phyloP scores from a whole-genome alignment of 2,113 vertebrate genomes.

The Meriones unguiculatus region DNA sequence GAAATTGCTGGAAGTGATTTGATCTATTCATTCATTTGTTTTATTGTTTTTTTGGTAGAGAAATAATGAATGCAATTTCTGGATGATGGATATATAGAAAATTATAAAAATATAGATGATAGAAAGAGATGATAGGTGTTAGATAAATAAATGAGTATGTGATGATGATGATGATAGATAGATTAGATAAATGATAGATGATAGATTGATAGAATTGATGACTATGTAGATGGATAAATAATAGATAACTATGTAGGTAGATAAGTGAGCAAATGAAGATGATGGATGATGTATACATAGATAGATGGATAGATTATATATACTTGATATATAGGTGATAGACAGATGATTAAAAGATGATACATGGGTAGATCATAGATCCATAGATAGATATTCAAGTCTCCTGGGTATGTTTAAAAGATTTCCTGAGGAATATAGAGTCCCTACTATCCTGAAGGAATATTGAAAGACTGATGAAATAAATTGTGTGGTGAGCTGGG shows the following conservation, averaged over 20 bases:
- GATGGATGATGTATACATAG: neutral
- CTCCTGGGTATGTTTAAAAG: neutral
- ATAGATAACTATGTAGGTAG: neutral
- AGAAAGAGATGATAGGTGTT: neutral
- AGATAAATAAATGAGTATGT: neutral
- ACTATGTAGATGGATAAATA: neutral
- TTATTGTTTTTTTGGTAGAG: neutral
- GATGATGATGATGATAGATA: neutral
- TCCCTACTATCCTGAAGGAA: neutral
- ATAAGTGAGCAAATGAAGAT: neutral
- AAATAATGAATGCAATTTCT: neutral
- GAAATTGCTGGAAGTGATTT: neutral
- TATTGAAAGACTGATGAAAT: neutral
- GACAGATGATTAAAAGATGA: neutral
- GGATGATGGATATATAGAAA: neutral
- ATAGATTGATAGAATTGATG: neutral
- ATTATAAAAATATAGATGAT: neutral
- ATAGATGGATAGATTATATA: neutral
- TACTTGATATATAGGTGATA: neutral
- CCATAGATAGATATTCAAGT: neutral
- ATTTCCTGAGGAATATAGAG: neutral
- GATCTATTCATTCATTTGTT: neutral
- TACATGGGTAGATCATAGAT: neutral
- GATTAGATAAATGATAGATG: neutral
- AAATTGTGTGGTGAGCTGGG: neutral